Evolutionary conservation across 2,113 vertebrate genomes (phyloP).

Genomic region (Mystacornis crossleyi): DNA sequence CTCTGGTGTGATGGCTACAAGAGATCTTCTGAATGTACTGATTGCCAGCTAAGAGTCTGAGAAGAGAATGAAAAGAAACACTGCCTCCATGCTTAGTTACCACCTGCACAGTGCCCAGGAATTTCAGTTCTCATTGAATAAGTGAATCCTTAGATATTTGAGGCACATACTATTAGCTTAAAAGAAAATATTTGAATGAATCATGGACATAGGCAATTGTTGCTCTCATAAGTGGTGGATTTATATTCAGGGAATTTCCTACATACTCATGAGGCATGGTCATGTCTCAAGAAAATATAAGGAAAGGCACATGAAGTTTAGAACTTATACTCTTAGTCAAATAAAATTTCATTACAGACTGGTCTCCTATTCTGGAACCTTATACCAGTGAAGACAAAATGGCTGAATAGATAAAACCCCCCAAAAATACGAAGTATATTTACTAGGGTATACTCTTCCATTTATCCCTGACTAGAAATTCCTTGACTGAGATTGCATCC

Average conservation of each 20-base stretch:
- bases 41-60: background rate
- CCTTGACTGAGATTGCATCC: background rate
- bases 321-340: background rate
- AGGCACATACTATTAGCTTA: background rate
- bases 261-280: background rate
- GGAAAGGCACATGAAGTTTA: background rate
- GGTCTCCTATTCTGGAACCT: background rate
- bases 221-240: background rate
- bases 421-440: background rate
- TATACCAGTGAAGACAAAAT: background rate
- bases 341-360: background rate
- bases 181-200: background rate
- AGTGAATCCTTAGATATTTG: background rate
- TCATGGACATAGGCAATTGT: background rate
- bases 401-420: background rate
- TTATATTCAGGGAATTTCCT: background rate
- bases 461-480: background rate
- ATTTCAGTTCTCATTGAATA: background rate
- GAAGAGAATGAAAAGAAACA: background rate
- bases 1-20: background rate
- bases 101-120: background rate
- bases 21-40: background rate
- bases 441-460: background rate
- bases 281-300: background rate
- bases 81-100: background rate